Conservation (phyloP, 2,888 invertebrate genomes). For the Mamestra brassicae region DNA sequence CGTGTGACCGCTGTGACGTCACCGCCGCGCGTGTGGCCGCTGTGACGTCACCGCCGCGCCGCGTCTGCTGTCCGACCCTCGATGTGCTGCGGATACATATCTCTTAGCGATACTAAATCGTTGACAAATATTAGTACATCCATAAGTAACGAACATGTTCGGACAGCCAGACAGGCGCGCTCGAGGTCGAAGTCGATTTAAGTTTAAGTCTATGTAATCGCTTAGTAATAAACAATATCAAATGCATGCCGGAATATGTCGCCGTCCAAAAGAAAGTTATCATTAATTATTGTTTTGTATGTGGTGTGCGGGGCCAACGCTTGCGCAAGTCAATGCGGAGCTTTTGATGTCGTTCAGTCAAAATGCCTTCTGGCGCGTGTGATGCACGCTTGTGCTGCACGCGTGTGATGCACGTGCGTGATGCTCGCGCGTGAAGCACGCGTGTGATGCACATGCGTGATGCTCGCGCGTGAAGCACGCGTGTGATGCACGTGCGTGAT, state of each 20-base stretch:
- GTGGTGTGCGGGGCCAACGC: constrained; percentile 13
- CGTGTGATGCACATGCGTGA: neutral
- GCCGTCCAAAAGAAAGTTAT: neutral
- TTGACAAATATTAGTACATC: neutral
- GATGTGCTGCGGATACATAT: neutral
- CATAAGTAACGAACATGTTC: constrained; percentile 7
- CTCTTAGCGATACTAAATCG: neutral
- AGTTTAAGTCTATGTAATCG: constrained; percentile 16
- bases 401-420: neutral
- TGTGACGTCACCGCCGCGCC: constrained; percentile 45
- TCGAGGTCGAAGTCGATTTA: neutral
- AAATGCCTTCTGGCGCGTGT: neutral
- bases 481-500: neutral
- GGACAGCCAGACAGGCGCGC: constrained; percentile 29
- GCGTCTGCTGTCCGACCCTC: neutral
- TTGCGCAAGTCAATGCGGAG: neutral
- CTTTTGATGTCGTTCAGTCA: neutral
- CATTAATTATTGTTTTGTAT: neutral
- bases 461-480: too few species aligned
- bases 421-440: too few species aligned
- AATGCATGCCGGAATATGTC: constrained; percentile 30
- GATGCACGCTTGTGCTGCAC: neutral
- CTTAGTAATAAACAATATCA: constrained; percentile 7
- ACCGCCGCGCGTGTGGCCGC: constrained; percentile 30
- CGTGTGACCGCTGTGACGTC: constrained; percentile 58